phyloP scores from a whole-genome alignment of 1,140 invertebrate genomes.

The Drosophila subobscura region DNA sequence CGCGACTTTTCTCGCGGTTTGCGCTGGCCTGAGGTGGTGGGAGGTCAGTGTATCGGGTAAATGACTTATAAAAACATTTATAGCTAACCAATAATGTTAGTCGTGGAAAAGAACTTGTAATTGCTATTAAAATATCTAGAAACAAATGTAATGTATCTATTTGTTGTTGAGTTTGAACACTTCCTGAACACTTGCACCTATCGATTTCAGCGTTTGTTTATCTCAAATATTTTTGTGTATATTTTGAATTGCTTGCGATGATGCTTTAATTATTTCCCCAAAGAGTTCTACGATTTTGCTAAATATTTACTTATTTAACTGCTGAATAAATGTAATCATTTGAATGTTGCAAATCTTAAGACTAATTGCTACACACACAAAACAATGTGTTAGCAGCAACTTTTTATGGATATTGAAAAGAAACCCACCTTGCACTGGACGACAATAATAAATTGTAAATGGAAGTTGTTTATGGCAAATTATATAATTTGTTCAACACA shows the following conservation, averaged over 20 bases:
- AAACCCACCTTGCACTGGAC: conserved; percentile 67
- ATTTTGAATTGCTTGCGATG: no score
- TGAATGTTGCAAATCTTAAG: neutral
- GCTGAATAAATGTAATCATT: neutral
- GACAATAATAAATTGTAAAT: conserved; percentile 43
- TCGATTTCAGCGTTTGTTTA: no score
- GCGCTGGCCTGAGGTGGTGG: conserved; percentile 3
- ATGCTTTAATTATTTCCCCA: no score
- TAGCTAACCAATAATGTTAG: conserved; percentile 9
- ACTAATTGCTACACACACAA: neutral
- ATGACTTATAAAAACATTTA: conserved; percentile 11
- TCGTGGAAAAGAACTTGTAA: conserved; percentile 9
- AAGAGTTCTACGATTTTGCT: no score
- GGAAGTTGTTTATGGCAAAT: conserved; percentile 54
- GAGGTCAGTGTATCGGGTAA: conserved; percentile 19
- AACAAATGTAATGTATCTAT: neutral
- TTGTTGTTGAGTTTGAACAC: neutral
- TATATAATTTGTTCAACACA: conserved; percentile 66
- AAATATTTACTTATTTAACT: no score
- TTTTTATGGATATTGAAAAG: conserved; percentile 15
- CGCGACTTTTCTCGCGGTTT: conserved; percentile 33
- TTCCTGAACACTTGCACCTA: no score
- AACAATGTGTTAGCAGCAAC: conserved; percentile 8
- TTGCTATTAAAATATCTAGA: neutral
- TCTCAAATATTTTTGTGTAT: no score